These are phyloP conservation scores for Dorcus parallelipipedus DNA, from an alignment of 2,888 invertebrate genomes.

Conservation along the genomic window DNA sequence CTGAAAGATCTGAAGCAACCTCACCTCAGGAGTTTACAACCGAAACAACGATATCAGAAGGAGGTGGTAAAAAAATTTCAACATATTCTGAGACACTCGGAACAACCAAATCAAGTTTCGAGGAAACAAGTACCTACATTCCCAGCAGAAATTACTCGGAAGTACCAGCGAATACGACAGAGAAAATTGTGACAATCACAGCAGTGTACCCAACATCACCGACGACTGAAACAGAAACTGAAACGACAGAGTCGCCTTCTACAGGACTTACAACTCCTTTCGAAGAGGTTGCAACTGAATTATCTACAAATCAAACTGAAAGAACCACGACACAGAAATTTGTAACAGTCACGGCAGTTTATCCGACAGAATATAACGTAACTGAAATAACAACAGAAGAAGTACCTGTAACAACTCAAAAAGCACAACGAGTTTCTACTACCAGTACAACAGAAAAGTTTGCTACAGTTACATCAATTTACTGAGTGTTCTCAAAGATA, in stretches of 20 bases:
- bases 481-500: neutral
- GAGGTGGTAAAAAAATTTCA: neutral
- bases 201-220: neutral
- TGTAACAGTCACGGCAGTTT: neutral
- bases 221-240: conserved; percentile 6
- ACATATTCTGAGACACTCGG: neutral
- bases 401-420: neutral
- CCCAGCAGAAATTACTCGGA: neutral
- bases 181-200: too few relatives aligned
- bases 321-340: neutral
- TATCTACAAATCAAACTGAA: neutral
- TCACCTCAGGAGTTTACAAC: neutral
- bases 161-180: neutral
- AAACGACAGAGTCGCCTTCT: conserved; percentile 1
- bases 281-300: neutral
- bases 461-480: neutral
- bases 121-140: too few relatives aligned
- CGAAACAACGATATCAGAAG: neutral
- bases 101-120: neutral
- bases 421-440: neutral
- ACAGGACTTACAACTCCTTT: conserved; percentile 4
- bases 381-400: neutral
- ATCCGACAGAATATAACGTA: neutral
- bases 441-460: neutral
- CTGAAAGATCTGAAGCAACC: neutral